These are phyloP conservation scores for Molossus alvarezi DNA, from an alignment of 2,797 vertebrate species.

Conservation along the genomic window DNA sequence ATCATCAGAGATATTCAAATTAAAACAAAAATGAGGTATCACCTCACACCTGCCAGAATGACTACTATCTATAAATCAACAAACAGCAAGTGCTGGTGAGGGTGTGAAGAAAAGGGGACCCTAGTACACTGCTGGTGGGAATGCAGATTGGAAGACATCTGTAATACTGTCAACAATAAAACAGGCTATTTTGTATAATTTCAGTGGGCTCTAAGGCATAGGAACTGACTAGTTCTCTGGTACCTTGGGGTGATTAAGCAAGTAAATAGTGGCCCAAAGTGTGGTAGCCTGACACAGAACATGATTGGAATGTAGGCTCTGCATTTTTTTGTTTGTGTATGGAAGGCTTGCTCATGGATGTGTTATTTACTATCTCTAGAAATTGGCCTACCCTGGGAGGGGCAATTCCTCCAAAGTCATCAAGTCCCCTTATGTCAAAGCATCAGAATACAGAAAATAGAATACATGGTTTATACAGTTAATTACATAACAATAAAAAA, in stretches of 20 bases:
- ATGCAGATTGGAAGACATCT: too few species aligned
- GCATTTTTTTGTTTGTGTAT: not conserved
- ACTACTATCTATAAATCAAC: too few species aligned
- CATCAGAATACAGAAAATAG: constrained; percentile 10
- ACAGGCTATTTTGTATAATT: not conserved
- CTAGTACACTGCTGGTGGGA: too few species aligned
- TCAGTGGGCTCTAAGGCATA: not conserved
- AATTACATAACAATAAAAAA: not conserved
- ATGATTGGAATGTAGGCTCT: not conserved
- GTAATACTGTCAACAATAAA: too few species aligned
- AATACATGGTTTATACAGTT: not conserved
- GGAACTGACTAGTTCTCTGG: not conserved
- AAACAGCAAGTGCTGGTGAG: too few species aligned
- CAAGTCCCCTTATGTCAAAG: not conserved
- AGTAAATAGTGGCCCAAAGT: not conserved
- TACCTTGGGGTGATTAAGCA: not conserved
- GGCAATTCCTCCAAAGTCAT: not conserved
- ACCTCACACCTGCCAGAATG: too few species aligned
- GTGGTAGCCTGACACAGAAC: not conserved
- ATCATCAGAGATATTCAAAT: too few species aligned
- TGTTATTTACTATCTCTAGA: not conserved
- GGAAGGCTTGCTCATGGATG: not conserved
- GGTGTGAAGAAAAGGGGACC: too few species aligned
- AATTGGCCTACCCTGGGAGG: not conserved
- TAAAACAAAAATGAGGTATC: too few species aligned